These are phyloP conservation scores for Psittacula echo DNA, from an alignment of 2,797 vertebrate species.

Conservation along the genomic window DNA sequence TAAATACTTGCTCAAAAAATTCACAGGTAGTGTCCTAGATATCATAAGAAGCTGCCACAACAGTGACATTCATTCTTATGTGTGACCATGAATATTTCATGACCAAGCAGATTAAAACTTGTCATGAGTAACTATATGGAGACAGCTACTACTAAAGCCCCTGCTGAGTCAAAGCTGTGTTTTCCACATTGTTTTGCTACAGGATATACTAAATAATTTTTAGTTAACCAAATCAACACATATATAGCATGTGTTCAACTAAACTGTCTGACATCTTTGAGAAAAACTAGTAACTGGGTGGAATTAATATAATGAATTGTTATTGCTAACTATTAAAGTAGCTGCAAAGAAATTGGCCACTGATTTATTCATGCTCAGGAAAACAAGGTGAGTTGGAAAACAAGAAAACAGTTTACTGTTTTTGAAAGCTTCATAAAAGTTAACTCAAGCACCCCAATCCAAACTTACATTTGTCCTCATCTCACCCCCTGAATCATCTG, in stretches of 20 bases:
- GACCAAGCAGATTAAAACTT: background rate
- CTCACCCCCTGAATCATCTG: slow-evolving; percentile 38
- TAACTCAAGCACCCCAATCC: background rate
- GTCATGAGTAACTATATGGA: background rate
- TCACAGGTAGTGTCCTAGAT: background rate
- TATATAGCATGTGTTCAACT: background rate
- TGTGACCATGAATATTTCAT: slow-evolving; percentile 35
- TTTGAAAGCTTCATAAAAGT: background rate
- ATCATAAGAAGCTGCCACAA: background rate
- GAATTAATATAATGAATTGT: background rate
- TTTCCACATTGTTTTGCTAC: background rate
- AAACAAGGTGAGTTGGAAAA: background rate
- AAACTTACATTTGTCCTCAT: background rate
- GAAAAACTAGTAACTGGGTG: background rate
- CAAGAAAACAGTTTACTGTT: background rate
- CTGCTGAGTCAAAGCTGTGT: background rate
- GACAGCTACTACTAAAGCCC: background rate
- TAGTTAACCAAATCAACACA: background rate
- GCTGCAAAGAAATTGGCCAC: background rate
- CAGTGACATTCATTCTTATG: background rate
- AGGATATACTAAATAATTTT: background rate
- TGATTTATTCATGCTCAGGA: background rate
- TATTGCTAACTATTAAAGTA: background rate
- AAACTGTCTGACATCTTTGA: background rate
- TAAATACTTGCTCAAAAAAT: background rate